phyloP scores from a whole-genome alignment of 2,888 invertebrate species.

The Carterocephalus palaemon region DNA sequence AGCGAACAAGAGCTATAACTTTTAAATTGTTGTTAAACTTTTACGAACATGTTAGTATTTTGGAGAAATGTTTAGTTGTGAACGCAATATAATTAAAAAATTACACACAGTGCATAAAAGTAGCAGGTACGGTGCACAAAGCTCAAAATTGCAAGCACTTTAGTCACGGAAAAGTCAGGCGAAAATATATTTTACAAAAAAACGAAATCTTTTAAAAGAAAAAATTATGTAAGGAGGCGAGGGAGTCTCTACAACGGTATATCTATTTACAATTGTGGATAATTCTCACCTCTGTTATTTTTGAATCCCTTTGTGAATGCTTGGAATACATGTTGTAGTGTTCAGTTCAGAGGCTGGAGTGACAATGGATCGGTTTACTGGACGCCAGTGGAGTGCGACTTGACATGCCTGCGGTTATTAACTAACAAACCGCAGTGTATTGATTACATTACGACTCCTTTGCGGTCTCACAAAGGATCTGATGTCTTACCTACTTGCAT shows the following conservation, averaged over 20 bases:
- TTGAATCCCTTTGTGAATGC: slow-evolving; percentile 64
- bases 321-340: slow-evolving; percentile 71
- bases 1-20: slow-evolving; percentile 45
- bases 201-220: slow-evolving; percentile 3
- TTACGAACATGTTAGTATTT: slow-evolving; percentile 77
- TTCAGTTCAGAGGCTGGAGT: slow-evolving; percentile 51
- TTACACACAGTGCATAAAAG: slow-evolving; percentile 51
- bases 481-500: slow-evolving; percentile 26
- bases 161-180: slow-evolving; percentile 27
- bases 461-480: slow-evolving; percentile 38
- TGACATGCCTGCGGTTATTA: slow-evolving; percentile 34
- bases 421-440: slow-evolving; percentile 32
- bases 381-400: slow-evolving; percentile 32
- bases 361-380: slow-evolving; percentile 64
- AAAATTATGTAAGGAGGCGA: slow-evolving; percentile 1
- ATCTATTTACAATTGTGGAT: slow-evolving; percentile 21
- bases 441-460: slow-evolving; percentile 37
- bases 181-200: slow-evolving; percentile 12
- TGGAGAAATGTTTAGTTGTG: slow-evolving; percentile 61
- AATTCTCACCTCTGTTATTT: slow-evolving; percentile 66
- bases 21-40: slow-evolving; percentile 50
- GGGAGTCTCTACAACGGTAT: slow-evolving; percentile 19
- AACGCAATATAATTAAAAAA: slow-evolving; percentile 44
- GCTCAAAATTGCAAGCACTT: slow-evolving; percentile 58
- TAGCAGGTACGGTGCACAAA: slow-evolving; percentile 58